Evolutionary conservation across 2,113 vertebrate genomes (phyloP), one percentile per base, ranked within the genome.

Genomic region (Ageneiosus marmoratus): DNA sequence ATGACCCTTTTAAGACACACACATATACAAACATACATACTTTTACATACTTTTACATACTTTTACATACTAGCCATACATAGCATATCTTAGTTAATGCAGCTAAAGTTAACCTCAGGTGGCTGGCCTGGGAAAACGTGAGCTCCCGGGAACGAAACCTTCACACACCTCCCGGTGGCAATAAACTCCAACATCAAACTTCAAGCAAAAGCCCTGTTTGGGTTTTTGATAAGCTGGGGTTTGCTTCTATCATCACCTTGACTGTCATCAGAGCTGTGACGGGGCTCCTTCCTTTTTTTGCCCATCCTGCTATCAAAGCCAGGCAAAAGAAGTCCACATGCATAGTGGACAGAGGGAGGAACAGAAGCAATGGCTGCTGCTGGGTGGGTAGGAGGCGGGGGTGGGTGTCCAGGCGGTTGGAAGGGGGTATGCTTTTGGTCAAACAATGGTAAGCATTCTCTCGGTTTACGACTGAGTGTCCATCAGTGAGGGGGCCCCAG

Each of bases 401-500:
- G 62, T 80, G 84, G 82, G 46, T 75, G 60, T 48, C 79, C 63
- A 69, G 48, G 62, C 73, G 81, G 92, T 80, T 90, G 90, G 87
- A 89, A 24, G 91, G 89, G 88, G 89, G 89, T 89, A 90, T 91
- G 89, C 89, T 94, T 92, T 93, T 91, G 92, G 89, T 91, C 91
- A 94, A 92, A 96, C 95, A 95, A 96, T 95, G 92, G 94, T 91
- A 90, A 92, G 93, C 96, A 96, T 97, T 97, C 96, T 96, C 96
- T 95, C 94, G 95, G 95, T 97, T 97, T 97, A 97, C 96, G 93
- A 92, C 92, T 96, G 96, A 96, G 96, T 96, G 96, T 97, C 96
- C 96, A 95, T 97, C 96, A 94, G 93, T 94, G 95, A 94, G 95
- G 96, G 94, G 94, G 90, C 88, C 91, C 89, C 90, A 94, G 95